A percentile compares a stretch with the other conserved stretches of the same genome.
Evolutionary conservation across 2,797 vertebrate species (phyloP).

Genomic region (Neomorphus geoffroyi): DNA sequence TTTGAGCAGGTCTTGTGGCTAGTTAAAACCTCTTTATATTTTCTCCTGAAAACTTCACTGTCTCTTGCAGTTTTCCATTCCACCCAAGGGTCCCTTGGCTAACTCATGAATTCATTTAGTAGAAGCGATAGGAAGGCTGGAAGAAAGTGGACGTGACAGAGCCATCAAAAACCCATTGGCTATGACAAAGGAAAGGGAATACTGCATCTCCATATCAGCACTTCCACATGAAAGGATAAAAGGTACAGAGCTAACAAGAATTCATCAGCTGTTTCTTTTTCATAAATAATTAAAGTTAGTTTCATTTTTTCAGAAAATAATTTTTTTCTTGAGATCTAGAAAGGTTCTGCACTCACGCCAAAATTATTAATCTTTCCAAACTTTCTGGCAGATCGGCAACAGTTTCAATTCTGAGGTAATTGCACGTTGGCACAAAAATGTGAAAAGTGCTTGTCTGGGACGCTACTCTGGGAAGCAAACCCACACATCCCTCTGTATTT

Average conservation of each 20-base stretch:
- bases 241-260: conserved; percentile 6
- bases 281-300: conserved; percentile 32
- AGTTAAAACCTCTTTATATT: conserved; percentile 46
- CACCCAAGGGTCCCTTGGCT: conserved; percentile 4
- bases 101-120: conserved; percentile 37
- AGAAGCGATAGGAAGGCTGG: neutral
- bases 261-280: neutral
- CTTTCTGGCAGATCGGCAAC: neutral
- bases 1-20: neutral
- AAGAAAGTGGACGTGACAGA: conserved; percentile 43
- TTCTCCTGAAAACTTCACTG: conserved; percentile 32
- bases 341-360: neutral
- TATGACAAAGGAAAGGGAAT: conserved; percentile 10
- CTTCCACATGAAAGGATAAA: conserved; percentile 49
- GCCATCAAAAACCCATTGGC: neutral
- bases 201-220: neutral
- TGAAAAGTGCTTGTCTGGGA: neutral
- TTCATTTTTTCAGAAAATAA: conserved; percentile 5
- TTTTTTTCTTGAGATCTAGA: neutral
- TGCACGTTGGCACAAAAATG: neutral
- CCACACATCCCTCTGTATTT: conserved; percentile 8
- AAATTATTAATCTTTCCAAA: conserved; percentile 13
- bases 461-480: conserved; percentile 26
- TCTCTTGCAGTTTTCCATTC: conserved; percentile 42
- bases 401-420: neutral